Base-by-base conservation (phyloP, 2,113 vertebrate species). In the Anser cygnoides region DNA sequence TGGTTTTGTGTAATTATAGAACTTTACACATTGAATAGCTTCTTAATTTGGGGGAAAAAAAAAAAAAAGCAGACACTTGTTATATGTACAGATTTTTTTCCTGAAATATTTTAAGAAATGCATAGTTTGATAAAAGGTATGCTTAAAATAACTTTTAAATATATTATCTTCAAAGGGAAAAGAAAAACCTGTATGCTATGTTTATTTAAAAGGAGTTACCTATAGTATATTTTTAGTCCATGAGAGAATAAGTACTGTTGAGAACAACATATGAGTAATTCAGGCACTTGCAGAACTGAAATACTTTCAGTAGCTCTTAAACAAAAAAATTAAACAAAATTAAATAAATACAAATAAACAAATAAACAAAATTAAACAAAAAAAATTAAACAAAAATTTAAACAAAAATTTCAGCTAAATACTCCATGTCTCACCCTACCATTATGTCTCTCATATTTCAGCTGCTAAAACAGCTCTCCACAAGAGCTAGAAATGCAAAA, bases 341-440 rank as follows among this genome's bases (percentile, higher is more conserved):
- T 37, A 37, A 37, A 37, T 37, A 37, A 37, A 37, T 37, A 37
- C 37, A 37, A 37, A 37, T 37, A 8, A 37, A 37, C 37, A 37
- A 37, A 37, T 37, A 37, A 37, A 37, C 37, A 37, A 37, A 37
- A 37, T 37, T 37, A 37, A 37, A 37, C 37, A 37, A 37, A 37
- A 37, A 37, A 37, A 37, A 37, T 37, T 37, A 37, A 37, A 37
- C 37, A 37, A 37, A 37, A 37, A 37, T 37, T 77, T 92, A 8
- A 79, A 90, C 72, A 82, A 44, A 31, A 3, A 12, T 71, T 70
- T 66, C 15, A 70, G 19, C 20, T 77, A 52, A 79, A 73, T 15
- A 59, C 7, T 26, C 6, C 0, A 0, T 43, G 76, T 41, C 37
- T 89, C 28, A 66, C 2, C 10, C 26, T 73, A 33, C 22, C 3